Evolutionary conservation across 2,113 vertebrate species (phyloP).

Genomic region (Lontra canadensis): DNA sequence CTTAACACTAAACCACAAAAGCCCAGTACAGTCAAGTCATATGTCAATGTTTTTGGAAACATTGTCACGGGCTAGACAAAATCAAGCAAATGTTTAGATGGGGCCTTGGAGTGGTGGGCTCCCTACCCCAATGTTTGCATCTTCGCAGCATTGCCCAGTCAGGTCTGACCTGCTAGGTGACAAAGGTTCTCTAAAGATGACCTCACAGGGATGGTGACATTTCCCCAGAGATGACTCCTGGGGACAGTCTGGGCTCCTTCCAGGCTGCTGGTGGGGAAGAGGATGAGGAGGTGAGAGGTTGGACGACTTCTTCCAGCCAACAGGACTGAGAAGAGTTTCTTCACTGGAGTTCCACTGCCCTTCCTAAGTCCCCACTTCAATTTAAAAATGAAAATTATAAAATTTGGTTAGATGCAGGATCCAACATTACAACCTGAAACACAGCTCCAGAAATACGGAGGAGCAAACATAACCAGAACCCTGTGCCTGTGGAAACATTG

Average conservation of each 20-base stretch:
- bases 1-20: not conserved
- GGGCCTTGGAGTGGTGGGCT: not conserved
- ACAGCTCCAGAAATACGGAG: not conserved
- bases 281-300: not conserved
- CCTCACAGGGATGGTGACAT: not conserved
- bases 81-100: not conserved
- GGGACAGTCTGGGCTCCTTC: not conserved
- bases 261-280: not conserved
- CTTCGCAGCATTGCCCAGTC: not conserved
- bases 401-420: conserved; percentile 5
- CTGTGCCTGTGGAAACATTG: not conserved
- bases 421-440: not conserved
- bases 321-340: not conserved
- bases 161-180: not conserved
- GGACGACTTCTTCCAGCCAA: not conserved
- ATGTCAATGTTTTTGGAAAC: not conserved
- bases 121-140: not conserved
- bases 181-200: not conserved
- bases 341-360: not conserved
- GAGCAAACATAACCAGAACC: not conserved
- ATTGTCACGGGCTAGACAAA: not conserved
- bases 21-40: not conserved
- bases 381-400: not conserved
- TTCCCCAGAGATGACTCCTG: not conserved
- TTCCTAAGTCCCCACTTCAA: not conserved